phyloP scores from a whole-genome alignment of 2,888 invertebrate genomes.

The Drosophila macrospina region DNA sequence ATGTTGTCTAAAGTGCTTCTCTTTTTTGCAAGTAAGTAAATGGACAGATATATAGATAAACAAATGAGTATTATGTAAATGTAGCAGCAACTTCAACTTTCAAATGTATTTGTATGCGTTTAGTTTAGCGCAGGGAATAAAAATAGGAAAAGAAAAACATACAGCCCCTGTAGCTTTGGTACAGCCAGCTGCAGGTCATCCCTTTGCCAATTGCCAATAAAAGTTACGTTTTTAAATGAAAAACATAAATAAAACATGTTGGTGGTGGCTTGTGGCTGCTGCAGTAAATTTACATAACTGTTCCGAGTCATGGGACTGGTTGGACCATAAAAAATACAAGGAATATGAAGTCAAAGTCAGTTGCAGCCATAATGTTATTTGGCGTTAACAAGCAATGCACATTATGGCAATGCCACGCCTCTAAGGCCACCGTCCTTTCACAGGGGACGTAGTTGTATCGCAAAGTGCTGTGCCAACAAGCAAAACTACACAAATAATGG shows the following conservation, averaged over 20 bases:
- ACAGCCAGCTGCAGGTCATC: constrained; percentile 28
- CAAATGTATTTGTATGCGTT: constrained; percentile 31
- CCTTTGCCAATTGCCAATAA: constrained; percentile 31
- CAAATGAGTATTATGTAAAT: constrained; percentile 65
- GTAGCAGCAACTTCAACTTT: constrained; percentile 46
- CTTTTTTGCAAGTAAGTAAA: constrained; percentile 48
- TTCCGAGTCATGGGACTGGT: constrained; percentile 1
- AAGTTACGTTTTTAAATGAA: constrained; percentile 54
- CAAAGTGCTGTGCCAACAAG: constrained; percentile 35
- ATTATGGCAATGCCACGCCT: constrained; percentile 31
- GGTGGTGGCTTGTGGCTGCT: constrained; percentile 20
- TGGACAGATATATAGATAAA: constrained; percentile 58
- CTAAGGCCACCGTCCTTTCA: neutral
- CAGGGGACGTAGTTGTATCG: constrained; percentile 1
- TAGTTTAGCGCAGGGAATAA: neutral
- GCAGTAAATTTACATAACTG: constrained; percentile 48
- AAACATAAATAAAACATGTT: constrained; percentile 63
- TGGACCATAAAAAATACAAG: constrained; percentile 26
- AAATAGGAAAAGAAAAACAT: constrained; percentile 8
- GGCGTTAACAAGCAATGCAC: constrained; percentile 27
- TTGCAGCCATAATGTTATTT: constrained; percentile 28
- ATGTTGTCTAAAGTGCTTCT: constrained; percentile 51
- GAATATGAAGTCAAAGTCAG: constrained; percentile 10
- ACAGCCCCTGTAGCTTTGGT: neutral
- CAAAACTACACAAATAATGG: constrained; percentile 34